phyloP scores from a whole-genome alignment of 2,888 invertebrate genomes.

The Cyclophora albipunctata region DNA sequence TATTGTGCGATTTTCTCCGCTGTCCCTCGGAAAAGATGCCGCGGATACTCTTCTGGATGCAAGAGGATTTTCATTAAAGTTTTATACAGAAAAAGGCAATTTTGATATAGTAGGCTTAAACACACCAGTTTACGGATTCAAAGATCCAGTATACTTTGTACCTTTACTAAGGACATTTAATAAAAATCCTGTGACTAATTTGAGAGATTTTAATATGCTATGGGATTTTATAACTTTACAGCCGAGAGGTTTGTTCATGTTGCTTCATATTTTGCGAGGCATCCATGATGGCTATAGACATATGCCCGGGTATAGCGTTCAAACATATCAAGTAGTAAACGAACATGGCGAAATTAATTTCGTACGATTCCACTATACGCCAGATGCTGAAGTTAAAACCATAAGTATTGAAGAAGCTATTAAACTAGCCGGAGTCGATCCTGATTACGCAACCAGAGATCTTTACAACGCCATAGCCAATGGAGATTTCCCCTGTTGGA shows the following conservation, averaged over 20 bases:
- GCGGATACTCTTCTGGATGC: constrained; percentile 90
- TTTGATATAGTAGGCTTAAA: constrained; percentile 94
- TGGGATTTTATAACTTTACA: constrained; percentile 93
- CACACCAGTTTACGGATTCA: constrained; percentile 90
- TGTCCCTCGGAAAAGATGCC: constrained; percentile 88
- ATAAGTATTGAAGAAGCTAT: constrained; percentile 78
- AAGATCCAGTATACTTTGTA: constrained; percentile 90
- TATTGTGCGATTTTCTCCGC: constrained; percentile 86
- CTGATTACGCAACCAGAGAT: constrained; percentile 90
- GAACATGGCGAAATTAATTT: constrained; percentile 79
- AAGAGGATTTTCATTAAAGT: constrained; percentile 92
- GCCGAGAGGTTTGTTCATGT: constrained; percentile 80
- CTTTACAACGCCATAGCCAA: constrained; percentile 88
- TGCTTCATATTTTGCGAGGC: constrained; percentile 52
- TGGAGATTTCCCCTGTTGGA: constrained; percentile 84
- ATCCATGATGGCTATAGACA: constrained; percentile 90
- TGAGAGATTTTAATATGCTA: constrained; percentile 90
- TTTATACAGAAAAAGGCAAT: constrained; percentile 91
- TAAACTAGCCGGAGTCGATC: constrained; percentile 81
- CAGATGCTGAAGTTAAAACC: constrained; percentile 89
- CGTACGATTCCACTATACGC: constrained; percentile 92
- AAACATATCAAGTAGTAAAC: constrained; percentile 91
- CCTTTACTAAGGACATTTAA: constrained; percentile 95
- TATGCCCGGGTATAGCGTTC: constrained; percentile 95
- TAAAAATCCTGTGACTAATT: constrained; percentile 89